These are phyloP conservation scores for Calyptomena viridis DNA, from an alignment of 2,113 vertebrate genomes.

Conservation along the genomic window DNA sequence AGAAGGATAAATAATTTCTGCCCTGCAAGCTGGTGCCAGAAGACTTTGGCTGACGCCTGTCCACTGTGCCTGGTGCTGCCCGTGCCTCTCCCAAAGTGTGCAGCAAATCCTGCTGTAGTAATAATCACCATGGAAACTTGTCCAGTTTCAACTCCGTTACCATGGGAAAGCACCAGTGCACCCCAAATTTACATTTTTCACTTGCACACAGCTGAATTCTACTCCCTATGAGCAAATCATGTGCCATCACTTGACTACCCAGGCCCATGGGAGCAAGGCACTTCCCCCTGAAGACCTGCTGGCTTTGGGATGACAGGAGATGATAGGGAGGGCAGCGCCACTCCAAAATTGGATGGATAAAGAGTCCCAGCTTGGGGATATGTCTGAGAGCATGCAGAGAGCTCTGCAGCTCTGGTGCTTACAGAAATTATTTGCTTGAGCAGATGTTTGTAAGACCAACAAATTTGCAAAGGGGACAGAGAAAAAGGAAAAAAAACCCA, in stretches of 20 bases:
- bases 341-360: background rate
- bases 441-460: background rate
- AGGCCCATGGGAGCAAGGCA: accelerated
- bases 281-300: background rate
- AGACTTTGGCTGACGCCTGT: background rate
- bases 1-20: background rate
- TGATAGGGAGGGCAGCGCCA: background rate
- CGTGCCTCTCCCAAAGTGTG: background rate
- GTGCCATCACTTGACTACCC: accelerated
- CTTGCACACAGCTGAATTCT: background rate
- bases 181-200: constrained; percentile 23
- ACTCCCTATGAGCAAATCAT: background rate
- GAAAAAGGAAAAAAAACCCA: background rate
- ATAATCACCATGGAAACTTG: constrained; percentile 68
- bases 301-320: background rate
- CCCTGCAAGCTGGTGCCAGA: background rate
- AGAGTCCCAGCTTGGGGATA: background rate
- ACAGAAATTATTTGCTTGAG: background rate
- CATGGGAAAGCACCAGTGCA: constrained; percentile 55
- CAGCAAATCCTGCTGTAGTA: constrained; percentile 15
- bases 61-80: background rate
- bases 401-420: background rate
- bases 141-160: constrained; percentile 67
- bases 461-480: background rate
- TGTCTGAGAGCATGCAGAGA: accelerated